Evolutionary conservation across 1,140 invertebrate species (phyloP).

Genomic region (Euwallacea similis): DNA sequence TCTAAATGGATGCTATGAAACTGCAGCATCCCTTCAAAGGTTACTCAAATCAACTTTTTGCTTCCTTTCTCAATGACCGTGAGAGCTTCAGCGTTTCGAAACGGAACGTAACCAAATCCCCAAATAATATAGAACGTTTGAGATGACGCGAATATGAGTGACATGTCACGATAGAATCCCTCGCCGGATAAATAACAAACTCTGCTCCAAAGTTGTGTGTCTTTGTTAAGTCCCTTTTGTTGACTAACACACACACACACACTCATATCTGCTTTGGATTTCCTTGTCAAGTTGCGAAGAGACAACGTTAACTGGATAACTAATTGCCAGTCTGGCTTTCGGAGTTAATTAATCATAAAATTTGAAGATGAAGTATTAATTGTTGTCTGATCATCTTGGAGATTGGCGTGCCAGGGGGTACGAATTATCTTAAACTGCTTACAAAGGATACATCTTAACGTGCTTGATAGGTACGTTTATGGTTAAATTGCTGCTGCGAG

Average conservation of each 20-base stretch:
- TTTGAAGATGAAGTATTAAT: conserved; percentile 10
- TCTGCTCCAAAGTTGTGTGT: conserved; percentile 21
- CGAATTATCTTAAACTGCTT: neutral
- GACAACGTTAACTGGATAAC: conserved; percentile 19
- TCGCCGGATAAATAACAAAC: conserved; percentile 20
- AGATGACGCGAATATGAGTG: conserved; percentile 25
- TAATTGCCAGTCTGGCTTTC: conserved; percentile 13
- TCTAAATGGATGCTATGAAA: no score
- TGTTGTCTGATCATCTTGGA: neutral
- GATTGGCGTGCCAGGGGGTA: neutral
- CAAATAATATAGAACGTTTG: conserved; percentile 22
- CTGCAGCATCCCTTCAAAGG: no score
- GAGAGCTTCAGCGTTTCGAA: neutral
- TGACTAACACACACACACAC: conserved; percentile 17
- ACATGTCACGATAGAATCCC: conserved; percentile 24
- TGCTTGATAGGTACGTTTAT: neutral
- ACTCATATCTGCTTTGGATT: conserved; percentile 27
- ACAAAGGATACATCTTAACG: neutral
- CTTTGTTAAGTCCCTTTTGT: conserved; percentile 34
- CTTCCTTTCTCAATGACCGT: neutral
- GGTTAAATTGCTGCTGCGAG: neutral
- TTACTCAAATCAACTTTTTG: neutral
- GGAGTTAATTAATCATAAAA: conserved; percentile 12
- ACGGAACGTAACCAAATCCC: conserved; percentile 10
- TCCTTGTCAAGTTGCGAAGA: conserved; percentile 19